Evolutionary conservation across 2,113 vertebrate species (phyloP), one percentile per base, ranked within the genome.

Genomic region (Cinclus cinclus): DNA sequence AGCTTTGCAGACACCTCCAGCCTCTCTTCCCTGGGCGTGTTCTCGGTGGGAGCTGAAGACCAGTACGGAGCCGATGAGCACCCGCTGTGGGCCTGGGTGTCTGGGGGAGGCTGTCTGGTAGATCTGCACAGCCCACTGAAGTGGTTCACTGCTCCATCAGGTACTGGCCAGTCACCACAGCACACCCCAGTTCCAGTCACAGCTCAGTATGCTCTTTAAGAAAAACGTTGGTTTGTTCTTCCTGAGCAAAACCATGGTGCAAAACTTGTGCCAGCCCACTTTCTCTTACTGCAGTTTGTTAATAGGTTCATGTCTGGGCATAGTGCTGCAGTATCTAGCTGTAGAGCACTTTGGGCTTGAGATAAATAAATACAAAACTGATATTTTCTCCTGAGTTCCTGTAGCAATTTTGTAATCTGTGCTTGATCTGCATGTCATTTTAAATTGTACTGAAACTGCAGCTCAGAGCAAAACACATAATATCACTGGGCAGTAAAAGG

Each of bases 31-130:
- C 97, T 99, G 42, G 98, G 98, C 24, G 95, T 96, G 0, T 98
- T 98, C 90, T 97, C 98, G 0, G 96, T 98, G 78, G 98, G 97
- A 41, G 78, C 98, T 39, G 99, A 99, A 44, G 99, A 99, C 14
- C 97, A 84, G 10, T 99, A 98, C 0, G 98, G 97, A 18, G 41
- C 92, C 0, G 99, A 99, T 4, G 98, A 98, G 82, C 99, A 97
- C 92, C 98, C 98, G 0, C 88, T 99, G 70, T 99, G 99, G 99
- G 98, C 98, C 39, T 99, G 99, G 99, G 98, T 99, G 77, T 99
- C 98, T 1, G 99, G 98, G 28, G 99, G 98, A 42, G 98, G 98
- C 95, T 99, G 99, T 27, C 96, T 97, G 0, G 98, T 99, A 23
- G 99, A 99, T 90, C 94, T 98, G 11, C 98, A 99, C 91, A 97